Conservation (phyloP, 2,888 invertebrate species). For the Choristoneura rosaceana region DNA sequence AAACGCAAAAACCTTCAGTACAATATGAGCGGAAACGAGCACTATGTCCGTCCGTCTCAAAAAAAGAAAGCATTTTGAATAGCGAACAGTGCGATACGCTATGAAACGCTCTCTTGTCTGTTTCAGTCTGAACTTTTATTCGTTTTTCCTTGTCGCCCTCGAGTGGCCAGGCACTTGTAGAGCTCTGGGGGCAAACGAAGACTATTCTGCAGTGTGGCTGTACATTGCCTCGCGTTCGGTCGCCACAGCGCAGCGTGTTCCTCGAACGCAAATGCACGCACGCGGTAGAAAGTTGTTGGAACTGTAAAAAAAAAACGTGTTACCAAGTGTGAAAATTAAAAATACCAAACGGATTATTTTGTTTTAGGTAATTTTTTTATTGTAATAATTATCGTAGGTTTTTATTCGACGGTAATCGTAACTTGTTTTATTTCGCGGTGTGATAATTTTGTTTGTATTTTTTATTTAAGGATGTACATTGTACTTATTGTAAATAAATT, state of each 20-base stretch:
- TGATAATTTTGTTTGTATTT: too few species aligned
- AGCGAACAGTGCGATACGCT: slow-evolving; percentile 9
- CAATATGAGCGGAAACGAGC: slow-evolving; percentile 3
- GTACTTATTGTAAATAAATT: too few species aligned
- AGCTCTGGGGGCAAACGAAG: slow-evolving; percentile 11
- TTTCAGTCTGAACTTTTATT: slow-evolving; percentile 27
- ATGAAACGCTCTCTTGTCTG: slow-evolving; percentile 15
- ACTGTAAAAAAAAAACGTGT: slow-evolving; percentile 25
- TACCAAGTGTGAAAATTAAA: slow-evolving; percentile 17
- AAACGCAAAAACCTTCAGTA: neutral
- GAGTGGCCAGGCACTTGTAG: slow-evolving; percentile 11
- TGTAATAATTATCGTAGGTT: neutral
- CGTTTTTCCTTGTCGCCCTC: slow-evolving; percentile 25
- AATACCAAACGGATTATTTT: slow-evolving; percentile 10
- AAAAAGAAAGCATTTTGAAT: slow-evolving; percentile 15
- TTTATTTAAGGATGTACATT: too few species aligned
- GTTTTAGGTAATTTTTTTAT: neutral
- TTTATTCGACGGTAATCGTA: neutral
- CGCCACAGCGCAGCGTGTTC: slow-evolving; percentile 48
- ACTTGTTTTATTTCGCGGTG: too few species aligned
- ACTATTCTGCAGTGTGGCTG: slow-evolving; percentile 55
- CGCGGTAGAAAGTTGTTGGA: slow-evolving; percentile 59
- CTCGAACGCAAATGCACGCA: slow-evolving; percentile 45
- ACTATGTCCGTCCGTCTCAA: neutral
- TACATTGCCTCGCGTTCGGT: slow-evolving; percentile 59